Percentiles rank a stretch among this genome's conserved stretches.
Conservation (phyloP, 2,888 invertebrate genomes). For the Andrena bicolor region DNA sequence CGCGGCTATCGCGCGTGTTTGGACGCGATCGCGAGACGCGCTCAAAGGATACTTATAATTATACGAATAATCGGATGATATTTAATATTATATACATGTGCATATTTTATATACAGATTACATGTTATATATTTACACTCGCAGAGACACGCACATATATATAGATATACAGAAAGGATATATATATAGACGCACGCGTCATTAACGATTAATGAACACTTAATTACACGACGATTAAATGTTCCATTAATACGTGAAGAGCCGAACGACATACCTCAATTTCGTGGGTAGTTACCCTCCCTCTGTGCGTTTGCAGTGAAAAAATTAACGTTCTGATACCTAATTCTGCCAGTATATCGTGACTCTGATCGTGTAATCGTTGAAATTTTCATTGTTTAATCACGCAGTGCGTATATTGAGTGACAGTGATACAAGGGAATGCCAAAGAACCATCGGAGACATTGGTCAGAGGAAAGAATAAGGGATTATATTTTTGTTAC, state of each 20-base stretch:
- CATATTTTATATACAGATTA: slow-evolving; percentile 64
- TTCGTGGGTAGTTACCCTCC: slow-evolving; percentile 78
- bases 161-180: no score
- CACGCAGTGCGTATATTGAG: slow-evolving; percentile 26
- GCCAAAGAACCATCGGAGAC: slow-evolving; percentile 63
- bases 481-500: slow-evolving; percentile 24
- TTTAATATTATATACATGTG: slow-evolving; percentile 77
- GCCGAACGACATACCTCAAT: slow-evolving; percentile 83
- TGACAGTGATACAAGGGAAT: slow-evolving; percentile 49
- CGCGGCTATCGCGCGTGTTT: slow-evolving; percentile 56
- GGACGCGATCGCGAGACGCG: slow-evolving; percentile 60
- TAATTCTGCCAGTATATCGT: slow-evolving; percentile 8
- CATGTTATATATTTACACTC: slow-evolving; percentile 56
- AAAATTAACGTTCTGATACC: not conserved
- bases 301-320: slow-evolving; percentile 71
- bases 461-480: slow-evolving; percentile 26
- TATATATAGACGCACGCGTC: slow-evolving; percentile 41
- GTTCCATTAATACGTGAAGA: slow-evolving; percentile 62
- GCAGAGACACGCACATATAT: slow-evolving; percentile 56
- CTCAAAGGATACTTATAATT: slow-evolving; percentile 80
- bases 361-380: slow-evolving; percentile 28
- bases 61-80: slow-evolving; percentile 75
- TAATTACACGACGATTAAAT: slow-evolving; percentile 67
- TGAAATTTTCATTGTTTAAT: slow-evolving; percentile 38
- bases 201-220: slow-evolving; percentile 69